phyloP scores from a whole-genome alignment of 1,140 invertebrate species.

The Heliconius congener region DNA sequence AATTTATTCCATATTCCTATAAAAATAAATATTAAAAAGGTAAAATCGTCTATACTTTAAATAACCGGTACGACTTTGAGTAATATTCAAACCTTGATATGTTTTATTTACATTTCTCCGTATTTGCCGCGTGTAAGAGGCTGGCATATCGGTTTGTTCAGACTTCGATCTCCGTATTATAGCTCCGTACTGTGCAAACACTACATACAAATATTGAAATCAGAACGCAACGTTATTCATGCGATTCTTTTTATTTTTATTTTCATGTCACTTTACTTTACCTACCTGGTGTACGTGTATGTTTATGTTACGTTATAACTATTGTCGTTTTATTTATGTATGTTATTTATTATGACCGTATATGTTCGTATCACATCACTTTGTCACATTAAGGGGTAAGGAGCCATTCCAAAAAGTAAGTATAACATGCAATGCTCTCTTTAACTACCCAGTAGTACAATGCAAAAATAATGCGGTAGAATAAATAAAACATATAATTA shows the following conservation, averaged over 20 bases:
- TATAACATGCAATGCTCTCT: too few relatives aligned
- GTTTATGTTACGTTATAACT: neutral
- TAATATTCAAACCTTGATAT: constrained; percentile 31
- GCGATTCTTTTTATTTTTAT: constrained; percentile 49
- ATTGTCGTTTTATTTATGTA: neutral
- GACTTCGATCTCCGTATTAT: constrained; percentile 47
- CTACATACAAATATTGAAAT: constrained; percentile 58
- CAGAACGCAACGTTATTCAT: constrained; percentile 55
- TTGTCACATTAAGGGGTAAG: too few relatives aligned
- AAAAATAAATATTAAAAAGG: constrained; percentile 2
- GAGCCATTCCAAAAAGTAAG: too few relatives aligned
- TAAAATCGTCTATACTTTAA: constrained; percentile 12
- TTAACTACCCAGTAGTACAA: too few relatives aligned
- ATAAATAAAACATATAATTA: too few relatives aligned
- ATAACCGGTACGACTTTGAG: constrained; percentile 12
- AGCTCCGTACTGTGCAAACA: constrained; percentile 56
- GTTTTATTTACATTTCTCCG: constrained; percentile 56
- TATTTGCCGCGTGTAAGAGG: constrained; percentile 46
- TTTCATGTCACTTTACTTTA: constrained; percentile 39
- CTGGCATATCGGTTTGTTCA: constrained; percentile 43
- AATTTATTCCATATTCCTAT: neutral
- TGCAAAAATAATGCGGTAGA: too few relatives aligned
- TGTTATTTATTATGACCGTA: neutral
- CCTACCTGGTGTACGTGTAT: constrained; percentile 14
- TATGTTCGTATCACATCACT: too few relatives aligned